Conservation (phyloP, 2,888 invertebrate species). For the Palloptera scutellata region DNA sequence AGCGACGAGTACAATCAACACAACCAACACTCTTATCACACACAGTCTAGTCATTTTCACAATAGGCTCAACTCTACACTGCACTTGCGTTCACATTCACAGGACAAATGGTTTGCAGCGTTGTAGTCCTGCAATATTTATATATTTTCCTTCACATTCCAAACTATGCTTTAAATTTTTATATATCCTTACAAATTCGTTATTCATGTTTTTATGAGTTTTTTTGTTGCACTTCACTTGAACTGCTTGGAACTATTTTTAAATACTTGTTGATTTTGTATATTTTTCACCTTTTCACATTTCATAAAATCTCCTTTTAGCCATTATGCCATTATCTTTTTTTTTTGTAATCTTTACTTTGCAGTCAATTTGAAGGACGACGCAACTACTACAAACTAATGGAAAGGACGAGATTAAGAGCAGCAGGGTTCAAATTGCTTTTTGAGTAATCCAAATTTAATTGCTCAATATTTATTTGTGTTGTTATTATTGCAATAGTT, state of each 20-base stretch:
- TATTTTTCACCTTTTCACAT: too few species aligned
- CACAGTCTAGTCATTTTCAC: slow-evolving; percentile 11
- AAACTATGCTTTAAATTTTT: neutral
- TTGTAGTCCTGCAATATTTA: slow-evolving; percentile 26
- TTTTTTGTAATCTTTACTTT: too few species aligned
- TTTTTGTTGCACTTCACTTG: neutral
- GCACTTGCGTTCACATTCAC: slow-evolving; percentile 6
- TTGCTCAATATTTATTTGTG: too few species aligned
- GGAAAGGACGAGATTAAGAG: too few species aligned
- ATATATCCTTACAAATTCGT: too few species aligned
- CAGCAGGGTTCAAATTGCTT: too few species aligned
- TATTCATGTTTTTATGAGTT: neutral
- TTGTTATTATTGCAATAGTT: too few species aligned
- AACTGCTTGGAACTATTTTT: neutral
- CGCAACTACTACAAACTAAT: too few species aligned
- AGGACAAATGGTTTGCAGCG: slow-evolving; percentile 19
- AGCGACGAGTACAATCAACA: neutral
- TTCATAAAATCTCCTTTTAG: too few species aligned
- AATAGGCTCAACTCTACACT: slow-evolving; percentile 1
- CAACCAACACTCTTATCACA: neutral
- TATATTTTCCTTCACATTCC: slow-evolving; percentile 16
- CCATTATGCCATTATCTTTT: too few species aligned
- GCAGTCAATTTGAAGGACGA: too few species aligned
- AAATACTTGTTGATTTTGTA: neutral
- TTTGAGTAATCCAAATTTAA: too few species aligned